Evolutionary conservation across 2,888 invertebrate genomes (phyloP).

Genomic region (Drosophila eohydei): DNA sequence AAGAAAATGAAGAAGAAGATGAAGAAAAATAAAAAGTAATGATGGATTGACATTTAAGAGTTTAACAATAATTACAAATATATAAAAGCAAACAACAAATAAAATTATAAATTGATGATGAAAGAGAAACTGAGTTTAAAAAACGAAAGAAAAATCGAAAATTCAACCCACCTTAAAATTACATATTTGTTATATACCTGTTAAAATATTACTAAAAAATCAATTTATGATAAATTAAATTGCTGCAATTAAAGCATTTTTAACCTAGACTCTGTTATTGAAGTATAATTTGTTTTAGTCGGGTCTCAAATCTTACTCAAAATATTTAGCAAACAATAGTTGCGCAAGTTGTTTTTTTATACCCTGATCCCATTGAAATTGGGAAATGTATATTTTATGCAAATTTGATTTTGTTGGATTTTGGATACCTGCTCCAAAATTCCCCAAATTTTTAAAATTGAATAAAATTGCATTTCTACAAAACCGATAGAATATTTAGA

Average conservation of each 20-base stretch:
- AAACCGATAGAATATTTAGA: no score
- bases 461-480: no score
- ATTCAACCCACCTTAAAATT: conserved; percentile 84
- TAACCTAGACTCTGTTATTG: conserved; percentile 36
- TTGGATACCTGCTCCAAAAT: no score
- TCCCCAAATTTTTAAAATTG: no score
- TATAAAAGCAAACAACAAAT: conserved; percentile 9
- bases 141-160: conserved; percentile 81
- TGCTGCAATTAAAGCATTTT: conserved; percentile 77
- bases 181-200: conserved; percentile 84
- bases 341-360: no score
- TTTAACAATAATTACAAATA: conserved; percentile 34
- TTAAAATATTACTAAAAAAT: conserved; percentile 77
- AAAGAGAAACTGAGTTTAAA: conserved; percentile 74
- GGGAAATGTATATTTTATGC: no score
- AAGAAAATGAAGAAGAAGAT: background rate
- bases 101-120: conserved; percentile 56
- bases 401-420: no score
- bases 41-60: conserved; percentile 47
- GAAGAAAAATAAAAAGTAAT: conserved; percentile 23
- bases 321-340: background rate
- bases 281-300: background rate
- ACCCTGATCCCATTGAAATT: no score
- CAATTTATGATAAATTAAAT: conserved; percentile 70
- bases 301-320: background rate